These are phyloP conservation scores for Chironomus striatipennis DNA, from an alignment of 1,140 invertebrate species.

Conservation along the genomic window DNA sequence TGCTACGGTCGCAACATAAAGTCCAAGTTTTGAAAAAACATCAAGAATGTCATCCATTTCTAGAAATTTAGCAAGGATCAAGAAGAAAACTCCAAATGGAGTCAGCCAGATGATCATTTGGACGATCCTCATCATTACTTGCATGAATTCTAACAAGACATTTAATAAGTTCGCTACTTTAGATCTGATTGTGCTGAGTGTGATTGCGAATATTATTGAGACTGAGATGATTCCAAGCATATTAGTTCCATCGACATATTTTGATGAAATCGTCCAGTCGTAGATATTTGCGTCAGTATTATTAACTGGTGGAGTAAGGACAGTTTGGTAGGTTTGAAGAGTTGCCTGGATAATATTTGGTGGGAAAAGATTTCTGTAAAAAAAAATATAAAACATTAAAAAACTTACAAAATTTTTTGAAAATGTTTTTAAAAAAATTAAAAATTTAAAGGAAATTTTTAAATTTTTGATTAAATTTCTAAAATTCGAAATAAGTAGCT, in stretches of 20 bases:
- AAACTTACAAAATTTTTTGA: no score
- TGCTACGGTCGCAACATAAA: constrained; percentile 73
- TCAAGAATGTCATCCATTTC: constrained; percentile 66
- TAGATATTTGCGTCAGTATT: constrained; percentile 32
- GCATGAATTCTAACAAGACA: constrained; percentile 54
- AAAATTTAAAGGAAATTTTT: no score
- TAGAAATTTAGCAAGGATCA: constrained; percentile 72
- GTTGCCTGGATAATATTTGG: constrained; percentile 66
- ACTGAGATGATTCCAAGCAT: constrained; percentile 66
- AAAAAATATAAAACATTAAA: no score
- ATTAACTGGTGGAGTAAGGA: constrained; percentile 35
- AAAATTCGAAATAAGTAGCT: no score
- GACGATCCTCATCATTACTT: constrained; percentile 64
- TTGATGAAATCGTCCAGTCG: constrained; percentile 46
- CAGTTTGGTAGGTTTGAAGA: constrained; percentile 41
- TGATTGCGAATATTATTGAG: constrained; percentile 55
- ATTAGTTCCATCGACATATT: constrained; percentile 51
- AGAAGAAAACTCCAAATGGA: constrained; percentile 73
- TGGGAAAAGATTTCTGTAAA: constrained; percentile 56
- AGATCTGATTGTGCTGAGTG: constrained; percentile 54
- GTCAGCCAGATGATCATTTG: constrained; percentile 69
- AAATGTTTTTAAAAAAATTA: no score
- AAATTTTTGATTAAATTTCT: no score
- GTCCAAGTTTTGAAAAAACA: constrained; percentile 64
- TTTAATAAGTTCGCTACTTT: constrained; percentile 33